Conservation (phyloP, 2,888 invertebrate genomes). For the Protonemura montana region DNA sequence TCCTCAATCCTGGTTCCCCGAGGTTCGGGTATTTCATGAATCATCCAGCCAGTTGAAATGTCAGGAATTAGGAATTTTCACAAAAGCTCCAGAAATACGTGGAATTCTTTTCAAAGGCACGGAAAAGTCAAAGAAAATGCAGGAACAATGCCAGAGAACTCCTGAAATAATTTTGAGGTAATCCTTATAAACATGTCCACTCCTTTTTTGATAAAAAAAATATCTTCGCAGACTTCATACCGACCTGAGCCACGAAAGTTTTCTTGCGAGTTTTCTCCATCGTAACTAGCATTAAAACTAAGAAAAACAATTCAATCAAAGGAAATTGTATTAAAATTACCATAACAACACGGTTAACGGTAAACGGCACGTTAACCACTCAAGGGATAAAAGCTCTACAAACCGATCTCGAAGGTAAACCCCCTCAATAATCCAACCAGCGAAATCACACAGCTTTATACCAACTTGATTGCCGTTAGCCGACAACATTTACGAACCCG, state of each 20-base stretch:
- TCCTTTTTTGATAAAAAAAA: too few relatives aligned
- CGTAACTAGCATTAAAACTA: neutral
- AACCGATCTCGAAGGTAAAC: neutral
- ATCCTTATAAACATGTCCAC: neutral
- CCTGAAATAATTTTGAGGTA: neutral
- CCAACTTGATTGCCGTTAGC: neutral
- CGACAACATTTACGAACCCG: neutral
- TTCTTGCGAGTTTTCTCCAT: too few relatives aligned
- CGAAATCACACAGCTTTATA: neutral
- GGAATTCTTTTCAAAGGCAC: neutral
- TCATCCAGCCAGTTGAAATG: neutral
- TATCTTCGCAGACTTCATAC: too few relatives aligned
- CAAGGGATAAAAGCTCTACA: neutral
- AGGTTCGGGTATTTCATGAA: neutral
- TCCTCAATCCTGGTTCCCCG: neutral
- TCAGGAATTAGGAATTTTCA: neutral
- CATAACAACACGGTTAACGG: neutral
- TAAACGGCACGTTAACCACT: neutral
- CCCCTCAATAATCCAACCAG: neutral
- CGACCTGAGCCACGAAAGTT: too few relatives aligned
- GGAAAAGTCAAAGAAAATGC: neutral
- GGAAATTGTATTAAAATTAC: neutral
- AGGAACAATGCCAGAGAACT: neutral
- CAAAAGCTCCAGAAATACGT: neutral
- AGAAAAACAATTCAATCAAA: constrained; percentile 7